Evolutionary conservation across 2,797 vertebrate genomes (phyloP), one percentile per base, ranked within the genome.

Genomic region (Neoniphon sammara): DNA sequence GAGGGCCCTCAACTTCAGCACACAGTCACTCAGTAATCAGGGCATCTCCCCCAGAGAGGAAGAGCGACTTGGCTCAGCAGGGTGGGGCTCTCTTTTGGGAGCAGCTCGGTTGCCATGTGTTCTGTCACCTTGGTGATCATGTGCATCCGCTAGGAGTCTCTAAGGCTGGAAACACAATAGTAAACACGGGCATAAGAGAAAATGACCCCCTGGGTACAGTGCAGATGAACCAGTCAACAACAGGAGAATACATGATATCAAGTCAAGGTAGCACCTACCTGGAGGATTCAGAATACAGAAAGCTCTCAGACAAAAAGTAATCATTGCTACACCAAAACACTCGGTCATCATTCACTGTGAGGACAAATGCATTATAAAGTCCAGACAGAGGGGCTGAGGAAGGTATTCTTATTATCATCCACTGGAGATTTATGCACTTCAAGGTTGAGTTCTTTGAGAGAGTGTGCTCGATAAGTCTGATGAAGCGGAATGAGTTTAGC

Each of bases 1-100:
- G 92, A 90, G 86, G 87, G 82, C 85, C 88, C 90, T 92, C 78
- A 77, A 90, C 84, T 88, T 75, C 68, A 59, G 71, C 84, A 81
- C 80, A 85, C 78, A 88, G 87, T 91, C 85, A 86, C 87, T 93
- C 87, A 90, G 88, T 93, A 94, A 95, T 95, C 94, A 94, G 92
- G 91, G 85, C 91, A 93, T 92, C 87, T 91, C 90, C 92, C 92
- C 88, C 85, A 89, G 84, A 90, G 91, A 91, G 87, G 83, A 18
- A 7, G 54, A 50, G 71, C 76, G 76, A 65, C 52, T 79, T 65
- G 39, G 82, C 78, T 70, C 66, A 57, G 82, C 66, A 57, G 82
- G 86, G 73, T 73, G 88, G 52, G 31, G 65, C 66, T 77, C 86
- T 90, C 72, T 75, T 79, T 79, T 86, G 85, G 85, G 83, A 91